Evolutionary conservation across 2,888 invertebrate genomes (phyloP).

Genomic region (Chalcosyrphus nemorum): DNA sequence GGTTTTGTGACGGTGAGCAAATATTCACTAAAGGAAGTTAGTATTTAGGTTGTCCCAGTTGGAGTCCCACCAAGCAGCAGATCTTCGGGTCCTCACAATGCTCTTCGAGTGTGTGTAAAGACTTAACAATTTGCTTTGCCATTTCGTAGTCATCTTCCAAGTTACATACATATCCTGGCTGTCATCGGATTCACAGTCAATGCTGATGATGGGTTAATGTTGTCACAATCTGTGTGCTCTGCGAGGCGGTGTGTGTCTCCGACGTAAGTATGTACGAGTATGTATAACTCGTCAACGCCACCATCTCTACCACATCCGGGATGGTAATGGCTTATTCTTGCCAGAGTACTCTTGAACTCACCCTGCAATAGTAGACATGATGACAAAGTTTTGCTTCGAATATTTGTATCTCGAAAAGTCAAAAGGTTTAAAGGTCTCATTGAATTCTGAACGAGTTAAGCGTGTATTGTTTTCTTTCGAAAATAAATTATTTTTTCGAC

Average conservation of each 20-base stretch:
- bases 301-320: slow-evolving; percentile 30
- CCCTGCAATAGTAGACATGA: not conserved
- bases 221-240: slow-evolving; percentile 25
- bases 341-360: slow-evolving; percentile 1
- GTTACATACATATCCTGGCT: slow-evolving; percentile 23
- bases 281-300: slow-evolving; percentile 5
- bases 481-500: slow-evolving; percentile 17
- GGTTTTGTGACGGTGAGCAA: slow-evolving; percentile 50
- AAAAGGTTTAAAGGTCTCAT: slow-evolving; percentile 33
- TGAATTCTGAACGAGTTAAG: slow-evolving; percentile 10
- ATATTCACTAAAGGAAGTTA: slow-evolving; percentile 54
- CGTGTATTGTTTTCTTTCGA: slow-evolving; percentile 28
- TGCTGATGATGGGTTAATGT: slow-evolving; percentile 55
- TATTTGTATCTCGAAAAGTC: slow-evolving; percentile 28
- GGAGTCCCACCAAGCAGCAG: slow-evolving; percentile 24
- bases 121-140: slow-evolving; percentile 54
- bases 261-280: slow-evolving; percentile 16
- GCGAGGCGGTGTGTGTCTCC: not conserved
- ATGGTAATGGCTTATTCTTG: slow-evolving; percentile 50
- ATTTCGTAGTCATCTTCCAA: slow-evolving; percentile 33
- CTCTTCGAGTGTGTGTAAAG: slow-evolving; percentile 22
- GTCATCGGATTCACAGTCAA: slow-evolving; percentile 38
- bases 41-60: slow-evolving; percentile 39
- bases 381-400: slow-evolving; percentile 23
- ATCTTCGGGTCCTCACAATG: not conserved